A percentile compares a stretch with the other conserved stretches of the same genome.
Conservation (phyloP, 2,888 invertebrate genomes). For the Chaetogeoica ovagalla region DNA sequence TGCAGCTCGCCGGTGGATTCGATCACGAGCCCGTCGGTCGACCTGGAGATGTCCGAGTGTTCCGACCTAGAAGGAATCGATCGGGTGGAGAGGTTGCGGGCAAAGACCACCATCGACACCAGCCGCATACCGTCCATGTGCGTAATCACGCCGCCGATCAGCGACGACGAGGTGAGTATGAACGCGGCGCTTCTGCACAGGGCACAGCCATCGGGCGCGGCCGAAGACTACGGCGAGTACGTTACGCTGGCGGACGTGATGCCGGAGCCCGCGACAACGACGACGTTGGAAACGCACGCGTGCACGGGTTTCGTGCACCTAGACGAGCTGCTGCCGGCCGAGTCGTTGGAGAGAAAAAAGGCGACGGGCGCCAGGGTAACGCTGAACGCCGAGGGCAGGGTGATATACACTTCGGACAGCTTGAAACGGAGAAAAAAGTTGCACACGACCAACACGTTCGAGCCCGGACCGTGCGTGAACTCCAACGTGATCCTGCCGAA, state of each 20-base stretch:
- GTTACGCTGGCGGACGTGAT: slow-evolving; percentile 71
- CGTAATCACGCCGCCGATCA: slow-evolving; percentile 84
- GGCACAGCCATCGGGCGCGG: neutral
- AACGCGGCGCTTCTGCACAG: slow-evolving; percentile 33
- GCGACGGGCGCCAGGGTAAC: slow-evolving; percentile 77
- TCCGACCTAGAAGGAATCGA: slow-evolving; percentile 87
- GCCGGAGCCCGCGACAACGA: slow-evolving; percentile 71
- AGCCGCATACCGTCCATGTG: slow-evolving; percentile 91
- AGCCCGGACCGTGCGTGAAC: slow-evolving; percentile 81
- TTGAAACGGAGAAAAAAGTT: slow-evolving; percentile 77
- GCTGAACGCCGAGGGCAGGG: slow-evolving; percentile 82
- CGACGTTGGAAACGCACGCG: neutral
- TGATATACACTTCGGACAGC: slow-evolving; percentile 85
- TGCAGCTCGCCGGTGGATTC: slow-evolving; percentile 76
- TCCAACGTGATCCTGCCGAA: slow-evolving; percentile 51
- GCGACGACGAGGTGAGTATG: slow-evolving; percentile 77
- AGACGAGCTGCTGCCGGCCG: slow-evolving; percentile 32
- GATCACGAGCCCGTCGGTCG: slow-evolving; percentile 68
- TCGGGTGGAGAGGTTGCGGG: slow-evolving; percentile 79
- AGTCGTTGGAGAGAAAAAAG: slow-evolving; percentile 62
- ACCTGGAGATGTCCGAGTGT: slow-evolving; percentile 83
- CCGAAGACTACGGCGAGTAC: slow-evolving; percentile 73
- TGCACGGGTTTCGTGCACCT: slow-evolving; percentile 26
- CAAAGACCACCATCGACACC: slow-evolving; percentile 83
- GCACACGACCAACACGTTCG: slow-evolving; percentile 74